Evolutionary conservation across 1,140 invertebrate genomes (phyloP), one percentile per base, ranked within the genome.

Genomic region (Elymnias hypermnestra): DNA sequence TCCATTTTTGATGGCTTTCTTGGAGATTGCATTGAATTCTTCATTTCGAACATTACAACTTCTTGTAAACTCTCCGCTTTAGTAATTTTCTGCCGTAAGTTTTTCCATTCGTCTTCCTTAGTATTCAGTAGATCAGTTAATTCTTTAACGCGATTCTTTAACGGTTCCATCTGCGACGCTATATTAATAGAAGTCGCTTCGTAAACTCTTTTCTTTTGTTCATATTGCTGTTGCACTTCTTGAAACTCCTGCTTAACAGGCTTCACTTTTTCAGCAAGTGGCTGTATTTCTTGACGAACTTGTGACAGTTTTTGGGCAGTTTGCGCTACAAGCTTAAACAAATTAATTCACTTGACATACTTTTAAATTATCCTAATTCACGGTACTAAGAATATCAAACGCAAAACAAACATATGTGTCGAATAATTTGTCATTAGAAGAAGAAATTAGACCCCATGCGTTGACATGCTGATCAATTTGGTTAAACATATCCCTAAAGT

Each of bases 81-180:
- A 60, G 79, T 81, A 33, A 87, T 87, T 61, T 83, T 83, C 63
- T 87, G 84, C 26, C 75, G 60, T 50, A 87, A 68, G 46, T 75
- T 84, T 72, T 87, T 87, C 86, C 86, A 87, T 73, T 87, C 84
- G 9, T 83, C 76, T 57, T 87, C 86, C 44, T 86, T 85, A 40
- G 50, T 65, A 55, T 83, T 84, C 42, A 87, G 57, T 43, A 74
- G 69, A 54, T 86, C 73, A 35, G 71, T 72, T 45, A 87, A 62
- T 23, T 75, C 72, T 52, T 75, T 79, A 14, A 86, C 76, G 69
- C 81, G 67, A 39, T 66, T 73, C 51, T 81, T 86, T 13, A 87
- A 53, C 3, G 86, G 86, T 49, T 87, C 84, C 83, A 87, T 83
- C 72, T 87, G 84, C 2, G 86, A 86, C 8, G 82, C 77, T 50